A percentile compares a stretch with the other conserved stretches of the same genome.
These are phyloP conservation scores for Bujurquina vittata DNA, from an alignment of 2,113 vertebrate species.

Conservation along the genomic window DNA sequence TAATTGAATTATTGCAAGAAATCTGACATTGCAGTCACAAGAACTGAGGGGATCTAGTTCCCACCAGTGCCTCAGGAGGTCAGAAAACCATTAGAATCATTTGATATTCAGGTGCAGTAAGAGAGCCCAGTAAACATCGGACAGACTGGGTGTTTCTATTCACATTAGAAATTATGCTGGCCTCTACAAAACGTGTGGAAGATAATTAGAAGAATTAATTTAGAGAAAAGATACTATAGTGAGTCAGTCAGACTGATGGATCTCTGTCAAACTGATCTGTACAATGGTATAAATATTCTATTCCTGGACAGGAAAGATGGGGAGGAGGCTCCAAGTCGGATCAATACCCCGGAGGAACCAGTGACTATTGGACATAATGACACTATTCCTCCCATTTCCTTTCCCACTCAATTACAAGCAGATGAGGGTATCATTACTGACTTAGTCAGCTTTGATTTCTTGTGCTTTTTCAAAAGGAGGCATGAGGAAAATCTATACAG, in stretches of 20 bases:
- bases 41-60: slow-evolving; percentile 3
- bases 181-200: not conserved
- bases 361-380: slow-evolving; percentile 46
- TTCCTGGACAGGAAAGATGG: slow-evolving; percentile 55
- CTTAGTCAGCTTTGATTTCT: slow-evolving; percentile 45
- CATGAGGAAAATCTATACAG: not conserved
- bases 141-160: slow-evolving; percentile 4
- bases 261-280: slow-evolving; percentile 19
- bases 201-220: not conserved
- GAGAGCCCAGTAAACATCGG: not conserved
- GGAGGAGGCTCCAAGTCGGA: slow-evolving; percentile 33
- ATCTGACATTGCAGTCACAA: not conserved
- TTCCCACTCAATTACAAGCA: slow-evolving; percentile 42
- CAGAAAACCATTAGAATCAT: slow-evolving; percentile 15
- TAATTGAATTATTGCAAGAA: slow-evolving; percentile 13
- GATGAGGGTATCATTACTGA: slow-evolving; percentile 45
- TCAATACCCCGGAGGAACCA: slow-evolving; percentile 64
- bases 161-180: not conserved
- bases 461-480: slow-evolving; percentile 11
- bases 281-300: slow-evolving; percentile 31
- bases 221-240: not conserved
- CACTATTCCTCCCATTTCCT: slow-evolving; percentile 47
- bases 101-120: not conserved
- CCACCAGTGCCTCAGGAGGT: not conserved
- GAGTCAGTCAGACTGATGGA: slow-evolving; percentile 23